Evolutionary conservation across 2,888 invertebrate species (phyloP).

Genomic region (Tetheella fluctuosa): DNA sequence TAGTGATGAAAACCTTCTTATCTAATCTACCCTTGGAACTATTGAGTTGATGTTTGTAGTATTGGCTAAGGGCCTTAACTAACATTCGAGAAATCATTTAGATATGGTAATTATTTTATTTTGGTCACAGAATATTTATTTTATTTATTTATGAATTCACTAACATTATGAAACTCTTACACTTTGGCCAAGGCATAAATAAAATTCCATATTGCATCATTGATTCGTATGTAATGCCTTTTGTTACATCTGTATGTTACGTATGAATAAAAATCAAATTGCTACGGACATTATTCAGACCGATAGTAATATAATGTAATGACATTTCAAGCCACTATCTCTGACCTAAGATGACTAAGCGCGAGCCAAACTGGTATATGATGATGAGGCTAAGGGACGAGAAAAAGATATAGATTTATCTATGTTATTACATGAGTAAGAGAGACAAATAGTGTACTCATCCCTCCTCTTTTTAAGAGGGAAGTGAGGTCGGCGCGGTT

Average conservation of each 20-base stretch:
- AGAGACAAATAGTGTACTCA: conserved; percentile 46
- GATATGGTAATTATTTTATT: conserved; percentile 26
- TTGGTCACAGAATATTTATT: too few relatives aligned
- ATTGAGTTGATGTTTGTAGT: conserved; percentile 22
- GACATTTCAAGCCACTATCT: conserved; percentile 72
- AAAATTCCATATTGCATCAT: conserved; percentile 43
- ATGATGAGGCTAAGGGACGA: conserved; percentile 58
- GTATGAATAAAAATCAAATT: conserved; percentile 41
- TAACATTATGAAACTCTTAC: not conserved
- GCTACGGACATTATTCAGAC: conserved; percentile 46
- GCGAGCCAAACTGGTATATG: conserved; percentile 66
- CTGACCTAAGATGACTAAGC: conserved; percentile 75
- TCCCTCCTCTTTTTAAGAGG: conserved; percentile 61
- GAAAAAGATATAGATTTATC: conserved; percentile 45
- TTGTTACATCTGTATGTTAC: conserved; percentile 40
- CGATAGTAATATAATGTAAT: conserved; percentile 50
- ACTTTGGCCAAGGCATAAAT: conserved; percentile 31
- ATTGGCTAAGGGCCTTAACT: conserved; percentile 23
- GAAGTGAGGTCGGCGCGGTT: conserved; percentile 64
- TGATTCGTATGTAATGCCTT: conserved; percentile 31
- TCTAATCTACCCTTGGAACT: not conserved
- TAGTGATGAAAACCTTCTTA: not conserved
- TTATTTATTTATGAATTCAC: too few relatives aligned
- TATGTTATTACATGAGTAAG: conserved; percentile 32
- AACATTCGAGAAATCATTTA: conserved; percentile 29